Conservation (phyloP, 2,888 invertebrate genomes). For the Pedicia rivosa region DNA sequence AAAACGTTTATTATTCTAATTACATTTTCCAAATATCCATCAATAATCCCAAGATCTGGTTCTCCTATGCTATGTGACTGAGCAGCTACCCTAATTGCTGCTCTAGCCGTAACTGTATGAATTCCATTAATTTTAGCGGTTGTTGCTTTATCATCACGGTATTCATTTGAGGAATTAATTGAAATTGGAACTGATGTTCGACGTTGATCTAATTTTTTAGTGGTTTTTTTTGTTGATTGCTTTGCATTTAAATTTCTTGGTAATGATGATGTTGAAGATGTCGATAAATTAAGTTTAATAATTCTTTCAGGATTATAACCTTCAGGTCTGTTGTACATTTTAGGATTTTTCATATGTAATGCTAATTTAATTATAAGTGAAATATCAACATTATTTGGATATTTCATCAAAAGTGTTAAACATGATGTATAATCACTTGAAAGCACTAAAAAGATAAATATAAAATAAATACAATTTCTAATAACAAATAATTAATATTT, state of each 20-base stretch:
- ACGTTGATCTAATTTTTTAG: constrained; percentile 3
- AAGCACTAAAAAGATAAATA: constrained; percentile 34
- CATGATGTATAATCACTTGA: constrained; percentile 46
- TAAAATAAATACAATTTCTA: not conserved
- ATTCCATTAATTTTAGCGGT: constrained; percentile 1
- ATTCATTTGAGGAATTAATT: constrained; percentile 3
- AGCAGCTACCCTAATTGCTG: constrained; percentile 1
- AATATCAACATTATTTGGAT: constrained; percentile 46
- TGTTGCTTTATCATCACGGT: constrained; percentile 2
- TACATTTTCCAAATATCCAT: constrained; percentile 31
- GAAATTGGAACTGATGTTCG: constrained; percentile 9
- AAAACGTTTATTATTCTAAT: no score
- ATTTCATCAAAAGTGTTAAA: constrained; percentile 48
- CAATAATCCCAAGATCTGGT: constrained; percentile 23
- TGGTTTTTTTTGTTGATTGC: constrained; percentile 7
- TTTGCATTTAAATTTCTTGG: not conserved
- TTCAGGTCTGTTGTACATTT: not conserved
- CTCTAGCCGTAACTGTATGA: not conserved
- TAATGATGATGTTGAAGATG: not conserved
- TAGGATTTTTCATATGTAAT: constrained; percentile 32
- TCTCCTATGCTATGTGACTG: constrained; percentile 3
- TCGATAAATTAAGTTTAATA: not conserved
- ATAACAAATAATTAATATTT: constrained; percentile 24
- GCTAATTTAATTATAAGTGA: constrained; percentile 44
- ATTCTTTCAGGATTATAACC: not conserved